phyloP scores from a whole-genome alignment of 2,797 vertebrate genomes.

The Glossophaga mutica region DNA sequence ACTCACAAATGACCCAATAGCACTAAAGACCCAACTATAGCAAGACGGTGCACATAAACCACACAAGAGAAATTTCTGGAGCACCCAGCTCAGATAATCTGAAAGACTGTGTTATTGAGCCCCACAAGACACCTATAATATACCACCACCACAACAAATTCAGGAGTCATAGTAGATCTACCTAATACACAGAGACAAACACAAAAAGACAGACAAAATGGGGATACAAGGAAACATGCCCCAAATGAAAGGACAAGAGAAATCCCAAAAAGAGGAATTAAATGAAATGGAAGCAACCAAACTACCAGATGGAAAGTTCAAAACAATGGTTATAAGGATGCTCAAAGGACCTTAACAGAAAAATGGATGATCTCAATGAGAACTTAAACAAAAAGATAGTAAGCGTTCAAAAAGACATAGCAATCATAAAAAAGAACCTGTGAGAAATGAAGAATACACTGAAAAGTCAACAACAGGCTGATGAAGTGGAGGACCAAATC shows the following conservation, averaged over 20 bases:
- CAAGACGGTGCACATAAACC: neutral
- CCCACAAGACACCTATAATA: neutral
- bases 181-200: neutral
- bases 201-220: neutral
- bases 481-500: too few species aligned
- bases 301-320: neutral
- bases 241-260: neutral
- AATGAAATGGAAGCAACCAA: neutral
- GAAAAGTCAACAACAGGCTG: too few species aligned
- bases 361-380: neutral
- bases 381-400: neutral
- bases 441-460: neutral
- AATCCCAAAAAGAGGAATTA: neutral
- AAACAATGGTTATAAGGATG: neutral
- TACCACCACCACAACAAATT: neutral
- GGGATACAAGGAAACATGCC: neutral
- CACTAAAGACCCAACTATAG: neutral
- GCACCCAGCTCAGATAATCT: neutral
- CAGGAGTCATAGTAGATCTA: neutral
- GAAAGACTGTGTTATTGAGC: neutral
- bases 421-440: neutral
- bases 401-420: neutral
- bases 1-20: neutral
- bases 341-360: neutral
- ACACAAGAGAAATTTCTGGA: neutral